phyloP scores from a whole-genome alignment of 2,888 invertebrate species.

The Drosophila imparisetae region DNA sequence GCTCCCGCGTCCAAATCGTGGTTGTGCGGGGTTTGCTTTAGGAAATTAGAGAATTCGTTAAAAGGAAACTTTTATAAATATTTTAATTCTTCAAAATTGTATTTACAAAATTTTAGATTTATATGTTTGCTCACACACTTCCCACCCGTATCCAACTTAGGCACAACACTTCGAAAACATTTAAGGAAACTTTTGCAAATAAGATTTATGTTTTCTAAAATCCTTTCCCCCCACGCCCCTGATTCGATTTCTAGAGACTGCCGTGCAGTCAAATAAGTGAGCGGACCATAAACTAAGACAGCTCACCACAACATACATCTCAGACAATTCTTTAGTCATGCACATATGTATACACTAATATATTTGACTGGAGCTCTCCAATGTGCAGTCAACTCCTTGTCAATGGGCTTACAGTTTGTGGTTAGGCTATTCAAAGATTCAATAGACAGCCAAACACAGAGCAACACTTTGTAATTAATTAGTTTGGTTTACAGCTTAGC shows the following conservation, averaged over 20 bases:
- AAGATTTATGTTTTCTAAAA: neutral
- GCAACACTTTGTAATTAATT: constrained; percentile 20
- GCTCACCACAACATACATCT: constrained; percentile 19
- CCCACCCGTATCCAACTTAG: neutral
- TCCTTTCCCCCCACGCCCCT: constrained; percentile 22
- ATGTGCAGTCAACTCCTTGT: constrained; percentile 36
- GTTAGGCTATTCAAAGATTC: constrained; percentile 5
- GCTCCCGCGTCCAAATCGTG: neutral
- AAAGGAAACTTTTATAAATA: neutral
- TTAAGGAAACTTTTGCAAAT: neutral
- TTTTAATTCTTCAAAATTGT: neutral
- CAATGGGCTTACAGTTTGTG: constrained; percentile 33
- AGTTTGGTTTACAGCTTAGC: constrained; percentile 4
- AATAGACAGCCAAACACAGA: constrained; percentile 1
- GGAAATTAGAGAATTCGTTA: neutral
- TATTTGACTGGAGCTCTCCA: constrained; percentile 27
- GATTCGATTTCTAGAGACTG: constrained; percentile 49
- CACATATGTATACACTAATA: neutral
- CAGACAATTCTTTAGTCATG: constrained; percentile 5
- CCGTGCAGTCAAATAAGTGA: constrained; percentile 38
- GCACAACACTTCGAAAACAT: neutral
- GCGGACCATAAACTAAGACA: constrained; percentile 62
- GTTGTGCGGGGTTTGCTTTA: neutral
- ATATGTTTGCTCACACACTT: neutral
- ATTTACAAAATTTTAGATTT: neutral